Conservation (phyloP, 1,140 invertebrate species). For the Liolophura sinensis region DNA sequence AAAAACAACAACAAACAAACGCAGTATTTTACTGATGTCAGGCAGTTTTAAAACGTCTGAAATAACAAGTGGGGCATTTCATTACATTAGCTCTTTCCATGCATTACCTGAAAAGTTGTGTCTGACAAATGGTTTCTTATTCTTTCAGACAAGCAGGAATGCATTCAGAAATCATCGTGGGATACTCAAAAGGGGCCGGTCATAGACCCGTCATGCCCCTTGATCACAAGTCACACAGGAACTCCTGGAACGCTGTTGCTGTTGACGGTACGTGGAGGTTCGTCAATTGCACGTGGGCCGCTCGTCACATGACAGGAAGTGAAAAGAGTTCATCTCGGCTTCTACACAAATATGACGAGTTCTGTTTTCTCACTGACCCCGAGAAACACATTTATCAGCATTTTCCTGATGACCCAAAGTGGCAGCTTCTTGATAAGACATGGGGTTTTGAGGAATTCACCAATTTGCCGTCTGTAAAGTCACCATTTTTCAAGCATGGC, state of each 20-base stretch:
- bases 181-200: slow-evolving; percentile 95
- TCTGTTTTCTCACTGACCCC: slow-evolving; percentile 12
- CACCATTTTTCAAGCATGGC: too few species aligned
- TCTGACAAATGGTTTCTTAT: too few species aligned
- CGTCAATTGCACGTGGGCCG: slow-evolving; percentile 52
- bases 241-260: slow-evolving; percentile 19
- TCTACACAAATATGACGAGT: slow-evolving; percentile 4
- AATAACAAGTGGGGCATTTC: too few species aligned
- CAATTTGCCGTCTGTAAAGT: slow-evolving; percentile 1
- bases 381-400: slow-evolving; percentile 9
- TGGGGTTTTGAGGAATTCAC: slow-evolving; percentile 58
- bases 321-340: too few species aligned
- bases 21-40: too few species aligned
- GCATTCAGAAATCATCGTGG: slow-evolving; percentile 97
- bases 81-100: too few species aligned
- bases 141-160: slow-evolving; percentile 84
- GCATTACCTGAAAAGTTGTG: too few species aligned
- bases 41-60: too few species aligned
- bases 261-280: slow-evolving; percentile 14
- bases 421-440: slow-evolving; percentile 32
- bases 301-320: slow-evolving; percentile 33
- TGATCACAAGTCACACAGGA: slow-evolving; percentile 84
- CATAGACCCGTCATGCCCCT: slow-evolving; percentile 94
- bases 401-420: slow-evolving; percentile 8
- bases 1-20: too few species aligned